Evolutionary conservation across 1,140 invertebrate genomes (phyloP), one percentile per base, ranked within the genome.

Genomic region (Zaprionus ornatus): DNA sequence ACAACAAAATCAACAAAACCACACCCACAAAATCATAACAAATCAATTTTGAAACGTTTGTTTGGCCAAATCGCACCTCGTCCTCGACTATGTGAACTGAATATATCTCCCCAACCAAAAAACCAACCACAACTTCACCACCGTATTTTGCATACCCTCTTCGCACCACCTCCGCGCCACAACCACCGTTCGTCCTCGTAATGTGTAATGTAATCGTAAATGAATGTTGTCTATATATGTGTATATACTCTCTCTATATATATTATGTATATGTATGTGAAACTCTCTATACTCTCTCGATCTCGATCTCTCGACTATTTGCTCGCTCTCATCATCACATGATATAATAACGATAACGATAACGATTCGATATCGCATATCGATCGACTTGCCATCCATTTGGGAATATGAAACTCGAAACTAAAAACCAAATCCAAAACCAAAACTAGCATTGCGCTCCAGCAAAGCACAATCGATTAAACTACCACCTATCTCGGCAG

Each of bases 401-500:
- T 91, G 84, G 90, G 83, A 84, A 77, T 7, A 45, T 67, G 63
- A 71, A 74, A 74, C 23, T 56, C 32, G 50, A 64, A 52, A 63
- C 61, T 72, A 82, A 71, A 82, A 35, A 50, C 25, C 42, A 77
- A 77, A 64, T 73, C 64, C 27, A 37, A 72, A 48, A 73, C 62
- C 50, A 64, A 15, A 78, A 76, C 61, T 72, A 92, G 88, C 79
- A 75, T 82, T 92, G 85, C 79, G 90, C 84, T 80, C 91, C 79
- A 84, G 62, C 56, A 79, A 91, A 82, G 79, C 87, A 79, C 80
- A 92, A 87, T 79, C 91, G 91, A 92, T 92, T 92, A 92, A 92
- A 92, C 90, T 93, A 72, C 92, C 93, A 48, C 73, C 93, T 68
- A 91, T 93, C 68, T 91, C 91, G 59, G 82, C 91, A 77, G 87